Percentiles rank a stretch among this genome's conserved stretches.
Conservation (phyloP, 1,140 invertebrate species). For the Homalodisca vitripennis region DNA sequence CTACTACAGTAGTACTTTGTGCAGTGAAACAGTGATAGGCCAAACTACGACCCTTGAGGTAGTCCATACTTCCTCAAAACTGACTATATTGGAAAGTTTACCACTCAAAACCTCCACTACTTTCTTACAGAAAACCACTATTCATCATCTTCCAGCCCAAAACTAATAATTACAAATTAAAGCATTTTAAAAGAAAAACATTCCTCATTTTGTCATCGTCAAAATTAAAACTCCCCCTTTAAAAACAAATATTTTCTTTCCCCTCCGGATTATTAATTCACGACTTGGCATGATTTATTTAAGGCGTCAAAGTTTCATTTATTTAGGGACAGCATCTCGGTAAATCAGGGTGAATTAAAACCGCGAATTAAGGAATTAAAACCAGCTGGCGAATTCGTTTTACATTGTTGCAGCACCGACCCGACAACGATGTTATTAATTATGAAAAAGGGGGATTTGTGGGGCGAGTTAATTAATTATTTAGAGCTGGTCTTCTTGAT, state of each 20-base stretch:
- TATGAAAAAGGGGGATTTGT: conserved; percentile 22
- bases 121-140: too few species aligned
- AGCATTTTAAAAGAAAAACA: neutral
- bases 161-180: neutral
- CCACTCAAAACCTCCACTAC: too few species aligned
- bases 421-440: conserved; percentile 25
- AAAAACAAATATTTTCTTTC: conserved; percentile 2
- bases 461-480: conserved; percentile 23
- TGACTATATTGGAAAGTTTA: too few species aligned
- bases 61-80: too few species aligned
- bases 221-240: conserved; percentile 21
- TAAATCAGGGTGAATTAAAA: conserved; percentile 25
- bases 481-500: conserved; percentile 19
- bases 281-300: conserved; percentile 9
- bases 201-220: neutral
- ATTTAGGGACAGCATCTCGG: conserved; percentile 20
- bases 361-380: conserved; percentile 26
- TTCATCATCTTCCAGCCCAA: neutral
- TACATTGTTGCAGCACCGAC: neutral
- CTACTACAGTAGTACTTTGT: neutral
- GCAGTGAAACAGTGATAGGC: too few species aligned
- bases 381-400: conserved; percentile 19
- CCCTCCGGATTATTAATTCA: conserved; percentile 18
- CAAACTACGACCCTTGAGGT: too few species aligned
- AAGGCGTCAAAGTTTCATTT: conserved; percentile 23